Evolutionary conservation across 53 echinoderm and acorn worm species (phyloP).

Genomic region (Paracentrotus lividus): DNA sequence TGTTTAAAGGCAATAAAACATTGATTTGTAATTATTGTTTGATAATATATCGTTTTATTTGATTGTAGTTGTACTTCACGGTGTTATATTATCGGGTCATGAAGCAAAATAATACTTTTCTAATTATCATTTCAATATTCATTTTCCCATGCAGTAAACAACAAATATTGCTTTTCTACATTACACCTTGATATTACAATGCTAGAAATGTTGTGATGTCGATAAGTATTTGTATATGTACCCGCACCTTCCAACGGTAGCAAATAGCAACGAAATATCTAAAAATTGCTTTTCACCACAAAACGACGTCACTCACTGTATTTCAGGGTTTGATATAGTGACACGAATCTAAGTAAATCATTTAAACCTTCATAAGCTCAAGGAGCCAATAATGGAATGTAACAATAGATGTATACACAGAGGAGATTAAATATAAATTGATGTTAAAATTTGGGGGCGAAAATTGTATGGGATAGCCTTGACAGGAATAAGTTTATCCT

Average conservation of each 20-base stretch:
- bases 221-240: no score
- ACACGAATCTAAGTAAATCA: neutral
- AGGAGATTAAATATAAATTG: neutral
- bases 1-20: no score
- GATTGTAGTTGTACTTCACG: no score
- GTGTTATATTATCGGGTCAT: no score
- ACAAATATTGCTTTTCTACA: no score
- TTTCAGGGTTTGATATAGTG: neutral
- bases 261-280: neutral
- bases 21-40: no score
- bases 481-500: neutral
- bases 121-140: no score
- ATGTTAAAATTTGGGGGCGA: neutral
- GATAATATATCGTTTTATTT: no score
- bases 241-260: neutral
- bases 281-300: neutral
- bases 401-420: neutral
- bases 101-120: no score
- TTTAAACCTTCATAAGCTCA: neutral
- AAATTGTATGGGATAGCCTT: neutral
- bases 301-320: neutral
- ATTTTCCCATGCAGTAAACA: no score
- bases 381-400: neutral
- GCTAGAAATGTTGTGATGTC: neutral
- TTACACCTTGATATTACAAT: neutral